A percentile compares a stretch with the other conserved stretches of the same genome.
Evolutionary conservation across 2,797 vertebrate species (phyloP).

Genomic region (Mastacembelus armatus): DNA sequence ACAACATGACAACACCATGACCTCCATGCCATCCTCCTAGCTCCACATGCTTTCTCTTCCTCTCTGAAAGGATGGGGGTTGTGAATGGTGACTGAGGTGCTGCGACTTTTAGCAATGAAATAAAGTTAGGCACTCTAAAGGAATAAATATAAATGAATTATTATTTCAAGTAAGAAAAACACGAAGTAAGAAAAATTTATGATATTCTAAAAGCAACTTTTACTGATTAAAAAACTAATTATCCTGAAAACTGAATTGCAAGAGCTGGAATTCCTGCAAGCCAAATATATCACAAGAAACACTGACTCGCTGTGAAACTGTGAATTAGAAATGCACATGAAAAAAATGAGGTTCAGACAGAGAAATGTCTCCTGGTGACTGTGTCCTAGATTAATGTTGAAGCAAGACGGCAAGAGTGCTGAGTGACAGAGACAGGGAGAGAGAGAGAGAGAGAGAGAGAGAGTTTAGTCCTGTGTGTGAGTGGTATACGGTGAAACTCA

Average conservation of each 20-base stretch:
- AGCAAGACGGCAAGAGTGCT: slow-evolving; percentile 50
- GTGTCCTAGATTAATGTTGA: slow-evolving; percentile 61
- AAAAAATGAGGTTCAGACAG: slow-evolving; percentile 35
- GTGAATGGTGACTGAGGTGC: slow-evolving; percentile 6
- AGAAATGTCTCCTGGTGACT: slow-evolving; percentile 52
- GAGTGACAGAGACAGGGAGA: slow-evolving; percentile 20
- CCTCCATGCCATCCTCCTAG: slow-evolving; percentile 61
- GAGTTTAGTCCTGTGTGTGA: slow-evolving; percentile 7
- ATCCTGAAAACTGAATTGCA: slow-evolving; percentile 18
- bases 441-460: slow-evolving; percentile 25
- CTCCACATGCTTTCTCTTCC: slow-evolving; percentile 16
- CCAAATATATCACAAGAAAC: slow-evolving; percentile 36
- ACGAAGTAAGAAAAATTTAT: background rate
- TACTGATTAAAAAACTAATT: slow-evolving; percentile 34
- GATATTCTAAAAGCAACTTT: slow-evolving; percentile 3
- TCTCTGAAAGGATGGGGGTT: slow-evolving; percentile 1
- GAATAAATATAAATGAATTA: background rate
- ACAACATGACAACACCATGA: slow-evolving; percentile 64
- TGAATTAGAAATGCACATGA: slow-evolving; percentile 43
- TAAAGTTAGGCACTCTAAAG: background rate
- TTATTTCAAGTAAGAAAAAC: background rate
- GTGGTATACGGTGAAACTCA: slow-evolving; percentile 42
- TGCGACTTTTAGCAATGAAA: background rate
- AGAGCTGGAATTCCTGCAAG: slow-evolving; percentile 31
- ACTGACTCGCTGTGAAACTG: slow-evolving; percentile 27